phyloP scores from a whole-genome alignment of 2,888 invertebrate species.

The Polyommatus iphigenia region DNA sequence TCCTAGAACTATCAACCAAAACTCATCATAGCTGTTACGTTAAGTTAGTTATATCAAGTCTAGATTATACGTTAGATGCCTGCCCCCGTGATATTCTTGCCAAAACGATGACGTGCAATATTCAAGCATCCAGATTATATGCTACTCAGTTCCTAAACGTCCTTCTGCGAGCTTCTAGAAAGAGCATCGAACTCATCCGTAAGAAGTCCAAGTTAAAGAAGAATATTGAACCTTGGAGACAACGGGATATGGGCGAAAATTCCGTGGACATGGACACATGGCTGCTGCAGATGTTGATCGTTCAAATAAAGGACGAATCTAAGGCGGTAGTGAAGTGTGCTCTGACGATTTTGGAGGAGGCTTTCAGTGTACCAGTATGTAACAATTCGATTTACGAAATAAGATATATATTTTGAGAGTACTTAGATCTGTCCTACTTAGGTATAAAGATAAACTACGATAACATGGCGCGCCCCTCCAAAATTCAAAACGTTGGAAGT shows the following conservation, averaged over 20 bases:
- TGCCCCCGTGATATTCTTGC: conserved; percentile 83
- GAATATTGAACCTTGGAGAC: conserved; percentile 58
- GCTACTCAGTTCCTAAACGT: conserved; percentile 95
- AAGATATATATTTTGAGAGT: too few species aligned
- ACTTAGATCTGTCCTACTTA: too few species aligned
- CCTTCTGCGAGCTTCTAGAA: conserved; percentile 86
- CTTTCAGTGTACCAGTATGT: conserved; percentile 91
- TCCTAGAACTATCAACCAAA: conserved; percentile 88
- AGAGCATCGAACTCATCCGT: conserved; percentile 66
- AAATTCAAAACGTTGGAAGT: too few species aligned
- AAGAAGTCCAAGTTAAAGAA: conserved; percentile 69
- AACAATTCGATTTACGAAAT: too few species aligned
- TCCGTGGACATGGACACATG: conserved; percentile 87
- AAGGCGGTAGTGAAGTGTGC: conserved; percentile 90
- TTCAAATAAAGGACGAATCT: conserved; percentile 91
- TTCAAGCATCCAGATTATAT: conserved; percentile 85
- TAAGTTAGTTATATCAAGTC: conserved; percentile 93
- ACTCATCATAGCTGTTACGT: conserved; percentile 95
- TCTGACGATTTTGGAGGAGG: conserved; percentile 92
- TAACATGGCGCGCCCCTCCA: too few species aligned
- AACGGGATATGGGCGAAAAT: conserved; percentile 53
- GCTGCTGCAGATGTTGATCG: conserved; percentile 91
- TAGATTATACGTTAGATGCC: conserved; percentile 91
- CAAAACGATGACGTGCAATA: conserved; percentile 79
- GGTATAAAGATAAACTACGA: too few species aligned